Evolutionary conservation across 2,888 invertebrate genomes (phyloP).

Genomic region (Ecliptopera silaceata): DNA sequence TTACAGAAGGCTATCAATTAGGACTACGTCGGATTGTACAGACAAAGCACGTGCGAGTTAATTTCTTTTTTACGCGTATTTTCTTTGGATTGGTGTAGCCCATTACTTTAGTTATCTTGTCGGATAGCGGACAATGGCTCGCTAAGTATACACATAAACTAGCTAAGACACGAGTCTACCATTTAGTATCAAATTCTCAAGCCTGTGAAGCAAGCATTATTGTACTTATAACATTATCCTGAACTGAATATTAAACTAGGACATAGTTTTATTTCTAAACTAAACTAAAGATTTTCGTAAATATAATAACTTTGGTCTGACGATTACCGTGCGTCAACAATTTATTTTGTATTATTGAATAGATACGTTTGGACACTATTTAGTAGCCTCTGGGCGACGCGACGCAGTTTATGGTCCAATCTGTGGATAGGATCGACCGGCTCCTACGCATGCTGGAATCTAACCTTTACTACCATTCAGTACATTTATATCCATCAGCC

Average conservation of each 20-base stretch:
- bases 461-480: slow-evolving; percentile 40
- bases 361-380: background rate
- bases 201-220: slow-evolving; percentile 9
- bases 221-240: slow-evolving; percentile 4
- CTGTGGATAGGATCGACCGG: slow-evolving; percentile 38
- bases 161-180: slow-evolving; percentile 13
- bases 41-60: slow-evolving; percentile 15
- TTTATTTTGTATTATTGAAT: background rate
- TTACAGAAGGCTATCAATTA: slow-evolving; percentile 21
- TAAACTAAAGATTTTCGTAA: no score
- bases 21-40: slow-evolving; percentile 16
- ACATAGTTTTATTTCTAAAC: no score
- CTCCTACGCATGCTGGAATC: slow-evolving; percentile 45
- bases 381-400: slow-evolving; percentile 22
- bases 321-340: no score
- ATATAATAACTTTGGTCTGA: no score
- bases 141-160: slow-evolving; percentile 25
- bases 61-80: slow-evolving; percentile 26
- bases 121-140: slow-evolving; percentile 23
- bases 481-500: slow-evolving; percentile 41
- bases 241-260: background rate
- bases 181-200: slow-evolving; percentile 19
- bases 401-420: slow-evolving; percentile 52
- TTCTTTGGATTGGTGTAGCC: slow-evolving; percentile 17
- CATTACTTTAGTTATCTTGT: slow-evolving; percentile 16